Base-by-base conservation (phyloP, 2,888 invertebrate species). In the Gandaritis pyraliata region DNA sequence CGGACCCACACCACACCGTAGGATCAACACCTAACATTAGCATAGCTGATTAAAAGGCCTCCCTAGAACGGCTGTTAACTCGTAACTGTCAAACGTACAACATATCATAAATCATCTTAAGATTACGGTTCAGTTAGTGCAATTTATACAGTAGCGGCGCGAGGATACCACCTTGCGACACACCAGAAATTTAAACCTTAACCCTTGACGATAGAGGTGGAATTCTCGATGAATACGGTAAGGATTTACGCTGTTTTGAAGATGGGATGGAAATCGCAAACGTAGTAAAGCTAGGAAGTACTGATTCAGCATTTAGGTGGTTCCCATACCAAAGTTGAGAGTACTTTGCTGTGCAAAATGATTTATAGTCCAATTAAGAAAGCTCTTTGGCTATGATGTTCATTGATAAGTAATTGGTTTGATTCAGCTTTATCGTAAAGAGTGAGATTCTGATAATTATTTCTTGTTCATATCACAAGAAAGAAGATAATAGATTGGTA, bases 31-130 rank as follows among this genome's bases (percentile, higher is more conserved):
- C 86, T 86, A 85, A 87, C 89, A 90, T 91, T 91, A 89, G 86
- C 89, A 89, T 89, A 89, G 88, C 88, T 91, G 90, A 91, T 91
- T 91, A 91, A 90, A 90, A 91, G 87, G 88, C 87, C 88, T 86
- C 82, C 82, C 78, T 82, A 80, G 79, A 80, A 82, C 75, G 77
- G 80, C 82, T 87, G 90, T 89, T 88, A 89, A 87, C 86, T 90
- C 87, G 89, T 90, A 87, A 90, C 90, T 84, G 90, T 92, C 90
- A 90, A 82, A 83, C 82, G 82, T 88, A 85, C 84, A 81, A 86
- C 86, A 85, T 84, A 82, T 88, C 88, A 91, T 92, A 91, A 92
- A 91, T 92, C 91, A 92, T 91, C 89, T 88, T 83, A 87, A 88
- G 87, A 88, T 88, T 88, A 88, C 83, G 86, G 83, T 84, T 86